Percentiles rank a stretch among this genome's conserved stretches.
phyloP scores from a whole-genome alignment of 37 sponge, comb jelly and placozoan species.

The Agelas oroides region DNA sequence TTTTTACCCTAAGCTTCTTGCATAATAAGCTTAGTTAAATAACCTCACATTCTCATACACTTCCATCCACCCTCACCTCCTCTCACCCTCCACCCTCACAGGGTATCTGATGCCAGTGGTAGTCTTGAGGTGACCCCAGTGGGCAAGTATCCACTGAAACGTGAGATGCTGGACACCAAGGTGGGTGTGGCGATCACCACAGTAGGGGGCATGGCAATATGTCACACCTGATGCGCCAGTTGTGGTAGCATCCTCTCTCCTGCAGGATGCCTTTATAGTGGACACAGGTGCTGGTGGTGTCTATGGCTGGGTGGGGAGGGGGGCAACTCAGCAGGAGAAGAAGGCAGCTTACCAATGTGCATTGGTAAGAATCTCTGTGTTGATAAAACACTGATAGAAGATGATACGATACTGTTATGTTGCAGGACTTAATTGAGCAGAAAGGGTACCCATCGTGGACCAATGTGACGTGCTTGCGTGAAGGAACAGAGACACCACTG shows the following conservation, averaged over 20 bases:
- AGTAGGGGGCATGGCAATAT: too few relatives aligned
- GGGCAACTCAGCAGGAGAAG: constrained; percentile 86
- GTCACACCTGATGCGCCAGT: too few relatives aligned
- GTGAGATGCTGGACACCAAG: constrained; percentile 77
- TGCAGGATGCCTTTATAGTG: constrained; percentile 91
- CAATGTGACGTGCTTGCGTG: constrained; percentile 75
- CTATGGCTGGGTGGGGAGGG: constrained; percentile 92
- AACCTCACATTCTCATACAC: too few relatives aligned
- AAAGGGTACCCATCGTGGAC: constrained; percentile 90
- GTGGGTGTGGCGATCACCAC: constrained; percentile 26
- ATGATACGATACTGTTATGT: too few relatives aligned
- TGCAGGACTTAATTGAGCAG: constrained; percentile 72
- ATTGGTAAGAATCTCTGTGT: constrained; percentile 44
- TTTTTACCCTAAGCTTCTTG: too few relatives aligned
- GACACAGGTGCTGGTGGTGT: constrained; percentile 88
- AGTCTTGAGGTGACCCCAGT: constrained; percentile 80
- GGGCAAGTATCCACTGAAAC: constrained; percentile 82
- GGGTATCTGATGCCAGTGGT: constrained; percentile 91
- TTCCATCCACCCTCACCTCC: too few relatives aligned
- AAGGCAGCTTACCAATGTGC: constrained; percentile 88
- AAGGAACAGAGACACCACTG: constrained; percentile 82
- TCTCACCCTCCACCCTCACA: constrained; percentile 28
- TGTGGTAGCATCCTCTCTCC: too few relatives aligned
- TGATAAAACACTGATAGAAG: too few relatives aligned
- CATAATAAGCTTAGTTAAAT: too few relatives aligned